Evolutionary conservation across 2,797 vertebrate species (phyloP).

Genomic region (Steatocranus sp.): DNA sequence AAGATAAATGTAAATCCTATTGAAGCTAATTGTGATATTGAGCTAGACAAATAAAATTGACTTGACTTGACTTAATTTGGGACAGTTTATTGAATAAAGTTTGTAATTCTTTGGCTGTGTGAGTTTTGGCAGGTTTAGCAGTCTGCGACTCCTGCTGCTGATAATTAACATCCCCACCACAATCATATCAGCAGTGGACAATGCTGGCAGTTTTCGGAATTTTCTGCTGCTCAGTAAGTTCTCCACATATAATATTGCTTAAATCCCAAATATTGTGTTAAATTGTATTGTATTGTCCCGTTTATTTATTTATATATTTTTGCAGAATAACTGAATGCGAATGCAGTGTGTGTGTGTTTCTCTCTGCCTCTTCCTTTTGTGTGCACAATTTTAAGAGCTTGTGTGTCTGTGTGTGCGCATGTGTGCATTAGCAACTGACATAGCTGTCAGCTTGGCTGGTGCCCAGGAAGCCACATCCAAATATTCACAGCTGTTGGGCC

Average conservation of each 20-base stretch:
- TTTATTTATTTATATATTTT: too few relatives aligned
- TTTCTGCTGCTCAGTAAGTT: not conserved
- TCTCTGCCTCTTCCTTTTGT: not conserved
- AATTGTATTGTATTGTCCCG: not conserved
- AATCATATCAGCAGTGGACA: not conserved
- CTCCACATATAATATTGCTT: not conserved
- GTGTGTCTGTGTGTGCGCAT: not conserved
- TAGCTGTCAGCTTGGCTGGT: conserved; percentile 62
- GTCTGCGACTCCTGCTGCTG: not conserved
- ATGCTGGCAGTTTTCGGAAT: not conserved
- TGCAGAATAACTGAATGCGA: not conserved
- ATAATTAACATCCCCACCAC: not conserved
- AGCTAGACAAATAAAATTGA: not conserved
- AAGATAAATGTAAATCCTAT: not conserved
- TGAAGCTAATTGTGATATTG: not conserved
- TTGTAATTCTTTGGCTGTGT: not conserved
- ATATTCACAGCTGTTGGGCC: conserved; percentile 56
- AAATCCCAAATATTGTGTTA: not conserved
- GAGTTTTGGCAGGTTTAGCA: not conserved
- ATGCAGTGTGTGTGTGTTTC: not conserved
- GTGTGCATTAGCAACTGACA: conserved; percentile 29
- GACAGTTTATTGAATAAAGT: not conserved
- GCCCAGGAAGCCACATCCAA: conserved; percentile 63
- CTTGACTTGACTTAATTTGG: not conserved
- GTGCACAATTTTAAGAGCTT: not conserved